Conservation (phyloP, 2,113 vertebrate genomes). For the Damaliscus lunatus region DNA sequence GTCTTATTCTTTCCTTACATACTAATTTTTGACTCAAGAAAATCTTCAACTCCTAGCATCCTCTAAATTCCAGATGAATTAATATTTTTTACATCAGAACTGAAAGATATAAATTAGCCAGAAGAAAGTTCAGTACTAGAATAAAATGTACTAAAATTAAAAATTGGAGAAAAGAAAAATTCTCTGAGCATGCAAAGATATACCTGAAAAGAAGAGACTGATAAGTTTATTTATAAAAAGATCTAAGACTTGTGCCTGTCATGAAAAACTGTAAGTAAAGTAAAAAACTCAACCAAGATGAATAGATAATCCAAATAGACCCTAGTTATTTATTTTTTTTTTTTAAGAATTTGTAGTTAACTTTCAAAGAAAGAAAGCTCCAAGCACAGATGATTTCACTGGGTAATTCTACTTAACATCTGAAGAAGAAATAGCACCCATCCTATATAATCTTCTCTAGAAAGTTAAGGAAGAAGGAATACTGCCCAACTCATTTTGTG, state of each 20-base stretch:
- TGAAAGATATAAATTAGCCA: background rate
- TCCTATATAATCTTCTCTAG: background rate
- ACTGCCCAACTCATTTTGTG: background rate
- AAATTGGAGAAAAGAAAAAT: background rate
- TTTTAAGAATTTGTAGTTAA: background rate
- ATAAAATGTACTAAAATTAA: background rate
- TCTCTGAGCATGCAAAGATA: background rate
- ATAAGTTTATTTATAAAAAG: slow-evolving; percentile 1
- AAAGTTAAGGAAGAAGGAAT: background rate
- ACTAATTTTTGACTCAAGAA: slow-evolving; percentile 25
- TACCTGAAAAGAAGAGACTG: background rate
- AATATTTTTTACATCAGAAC: background rate
- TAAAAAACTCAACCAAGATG: background rate
- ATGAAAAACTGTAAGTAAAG: background rate
- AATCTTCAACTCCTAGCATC: background rate
- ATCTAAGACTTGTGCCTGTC: background rate
- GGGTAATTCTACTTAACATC: background rate
- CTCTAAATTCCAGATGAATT: background rate
- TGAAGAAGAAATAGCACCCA: background rate
- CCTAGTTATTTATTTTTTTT: background rate
- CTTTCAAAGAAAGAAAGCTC: background rate
- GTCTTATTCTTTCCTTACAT: background rate
- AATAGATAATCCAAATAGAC: background rate
- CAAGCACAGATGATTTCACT: background rate
- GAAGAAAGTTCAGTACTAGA: background rate